A percentile compares a stretch with the other conserved stretches of the same genome.
Evolutionary conservation across 2,888 invertebrate genomes (phyloP).

Genomic region (Uropetala carovei): DNA sequence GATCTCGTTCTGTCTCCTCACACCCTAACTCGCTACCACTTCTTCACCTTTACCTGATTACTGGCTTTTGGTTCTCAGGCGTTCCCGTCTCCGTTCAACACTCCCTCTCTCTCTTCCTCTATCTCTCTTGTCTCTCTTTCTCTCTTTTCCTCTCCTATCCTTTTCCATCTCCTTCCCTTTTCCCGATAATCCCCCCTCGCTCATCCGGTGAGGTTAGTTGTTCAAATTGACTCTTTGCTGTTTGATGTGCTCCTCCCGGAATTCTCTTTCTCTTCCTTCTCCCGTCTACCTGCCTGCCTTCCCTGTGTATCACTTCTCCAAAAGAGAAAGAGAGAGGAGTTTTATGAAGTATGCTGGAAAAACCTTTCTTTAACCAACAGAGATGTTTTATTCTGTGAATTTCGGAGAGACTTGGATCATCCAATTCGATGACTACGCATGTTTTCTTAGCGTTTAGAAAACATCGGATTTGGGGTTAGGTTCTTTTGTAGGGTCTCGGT

Average conservation of each 20-base stretch:
- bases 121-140: not conserved
- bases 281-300: not conserved
- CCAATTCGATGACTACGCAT: not conserved
- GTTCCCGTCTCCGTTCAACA: conserved; percentile 43
- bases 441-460: no score
- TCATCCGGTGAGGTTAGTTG: conserved; percentile 61
- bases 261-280: conserved; percentile 12
- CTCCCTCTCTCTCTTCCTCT: conserved; percentile 53
- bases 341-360: no score
- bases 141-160: not conserved
- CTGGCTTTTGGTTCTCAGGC: conserved; percentile 73
- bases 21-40: not conserved
- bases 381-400: not conserved
- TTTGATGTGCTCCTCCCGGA: conserved; percentile 50
- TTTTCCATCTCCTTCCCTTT: conserved; percentile 12
- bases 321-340: not conserved
- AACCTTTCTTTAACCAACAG: not conserved
- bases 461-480: no score
- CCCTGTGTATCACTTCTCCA: not conserved
- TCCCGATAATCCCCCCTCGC: conserved; percentile 23
- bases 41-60: conserved; percentile 71
- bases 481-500: no score
- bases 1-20: not conserved
- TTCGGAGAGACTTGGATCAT: not conserved
- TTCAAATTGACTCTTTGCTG: conserved; percentile 60